Conservation (phyloP, 2,888 invertebrate genomes). For the Hylaea fasciaria region DNA sequence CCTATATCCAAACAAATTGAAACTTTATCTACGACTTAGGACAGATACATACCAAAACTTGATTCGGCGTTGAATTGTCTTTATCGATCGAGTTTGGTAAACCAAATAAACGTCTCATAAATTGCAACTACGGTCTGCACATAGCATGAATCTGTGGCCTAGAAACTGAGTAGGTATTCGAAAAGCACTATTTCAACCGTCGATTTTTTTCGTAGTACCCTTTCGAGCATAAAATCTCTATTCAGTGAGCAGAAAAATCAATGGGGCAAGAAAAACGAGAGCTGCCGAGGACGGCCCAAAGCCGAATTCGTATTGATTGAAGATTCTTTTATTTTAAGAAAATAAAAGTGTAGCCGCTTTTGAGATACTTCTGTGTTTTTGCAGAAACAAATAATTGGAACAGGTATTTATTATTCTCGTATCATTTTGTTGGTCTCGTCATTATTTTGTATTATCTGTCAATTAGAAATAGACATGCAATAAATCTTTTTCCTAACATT, state of each 20-base stretch:
- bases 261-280: conserved; percentile 53
- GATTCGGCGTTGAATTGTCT: background rate
- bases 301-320: conserved; percentile 43
- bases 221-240: conserved; percentile 49
- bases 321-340: conserved; percentile 22
- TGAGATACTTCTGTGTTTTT: conserved; percentile 4
- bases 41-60: too few relatives aligned
- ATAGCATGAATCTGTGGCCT: conserved; percentile 27
- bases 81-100: conserved; percentile 8
- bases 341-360: conserved; percentile 12
- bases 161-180: conserved; percentile 21
- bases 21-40: too few relatives aligned
- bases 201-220: conserved; percentile 44
- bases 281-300: conserved; percentile 42
- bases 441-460: too few relatives aligned
- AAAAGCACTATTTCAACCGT: conserved; percentile 36
- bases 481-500: too few relatives aligned
- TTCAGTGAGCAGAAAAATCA: conserved; percentile 58
- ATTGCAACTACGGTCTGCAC: conserved; percentile 18
- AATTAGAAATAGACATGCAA: too few relatives aligned
- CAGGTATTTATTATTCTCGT: background rate
- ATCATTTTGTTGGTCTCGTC: too few relatives aligned
- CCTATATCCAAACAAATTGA: too few relatives aligned
- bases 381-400: background rate
- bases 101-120: conserved; percentile 17